phyloP scores from a whole-genome alignment of 2,888 invertebrate genomes.

The Caenorhabditis sp. region DNA sequence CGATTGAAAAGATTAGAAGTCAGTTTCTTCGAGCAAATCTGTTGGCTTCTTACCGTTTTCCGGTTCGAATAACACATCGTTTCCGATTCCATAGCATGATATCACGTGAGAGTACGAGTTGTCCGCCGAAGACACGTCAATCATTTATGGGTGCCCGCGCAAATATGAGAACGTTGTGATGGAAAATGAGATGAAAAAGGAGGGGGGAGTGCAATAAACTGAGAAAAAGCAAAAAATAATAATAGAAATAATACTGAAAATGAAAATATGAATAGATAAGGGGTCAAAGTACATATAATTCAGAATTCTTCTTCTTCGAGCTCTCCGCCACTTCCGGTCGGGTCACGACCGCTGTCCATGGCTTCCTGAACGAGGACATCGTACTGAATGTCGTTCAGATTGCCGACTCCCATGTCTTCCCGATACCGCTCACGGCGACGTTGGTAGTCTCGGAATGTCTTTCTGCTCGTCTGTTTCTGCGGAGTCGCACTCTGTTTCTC shows the following conservation, averaged over 20 bases:
- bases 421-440: constrained; percentile 41
- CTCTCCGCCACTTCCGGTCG: constrained; percentile 6
- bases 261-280: too few relatives aligned
- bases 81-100: constrained; percentile 36
- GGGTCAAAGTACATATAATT: constrained; percentile 6
- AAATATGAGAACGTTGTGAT: constrained; percentile 19
- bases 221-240: background rate
- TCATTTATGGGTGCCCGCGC: constrained; percentile 50
- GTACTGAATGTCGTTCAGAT: constrained; percentile 45
- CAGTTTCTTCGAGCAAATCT: background rate
- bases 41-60: constrained; percentile 11
- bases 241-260: background rate
- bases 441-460: constrained; percentile 59
- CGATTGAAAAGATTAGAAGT: too few relatives aligned
- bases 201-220: constrained; percentile 7
- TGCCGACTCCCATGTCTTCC: constrained; percentile 20
- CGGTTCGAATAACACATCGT: constrained; percentile 22
- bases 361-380: constrained; percentile 55
- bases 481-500: background rate
- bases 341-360: constrained; percentile 43
- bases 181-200: constrained; percentile 2
- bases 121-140: constrained; percentile 48
- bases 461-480: background rate
- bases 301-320: constrained; percentile 14
- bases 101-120: constrained; percentile 17